phyloP scores from a whole-genome alignment of 2,888 invertebrate genomes.

The Volucella inflata region DNA sequence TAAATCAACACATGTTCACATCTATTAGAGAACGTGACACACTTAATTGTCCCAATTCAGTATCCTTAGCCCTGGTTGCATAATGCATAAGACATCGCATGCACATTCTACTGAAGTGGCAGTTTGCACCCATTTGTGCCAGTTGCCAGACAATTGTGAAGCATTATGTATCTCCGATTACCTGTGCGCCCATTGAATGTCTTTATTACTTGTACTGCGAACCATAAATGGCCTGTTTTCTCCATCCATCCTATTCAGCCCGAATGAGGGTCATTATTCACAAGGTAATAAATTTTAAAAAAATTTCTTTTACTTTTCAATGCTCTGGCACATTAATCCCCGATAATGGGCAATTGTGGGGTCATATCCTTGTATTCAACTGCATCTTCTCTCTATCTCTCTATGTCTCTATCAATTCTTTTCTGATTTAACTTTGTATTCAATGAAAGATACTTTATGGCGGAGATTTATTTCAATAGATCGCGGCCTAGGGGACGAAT shows the following conservation, averaged over 20 bases:
- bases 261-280: conserved; percentile 54
- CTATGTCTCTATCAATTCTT: conserved; percentile 24
- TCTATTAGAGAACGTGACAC: conserved; percentile 53
- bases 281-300: conserved; percentile 69
- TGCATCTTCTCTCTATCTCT: conserved; percentile 1
- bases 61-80: background rate
- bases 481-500: background rate
- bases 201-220: conserved; percentile 74
- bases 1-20: conserved; percentile 47
- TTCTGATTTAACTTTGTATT: conserved; percentile 50
- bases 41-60: conserved; percentile 55
- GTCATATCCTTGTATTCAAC: conserved; percentile 50
- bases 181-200: conserved; percentile 65
- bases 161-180: conserved; percentile 56
- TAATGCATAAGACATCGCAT: conserved; percentile 32
- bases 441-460: conserved; percentile 65
- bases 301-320: conserved; percentile 45
- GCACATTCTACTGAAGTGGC: conserved; percentile 56
- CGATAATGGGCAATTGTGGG: conserved; percentile 74
- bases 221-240: conserved; percentile 63
- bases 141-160: conserved; percentile 47
- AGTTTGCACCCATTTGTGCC: conserved; percentile 44
- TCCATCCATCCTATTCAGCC: conserved; percentile 14
- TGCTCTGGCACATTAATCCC: conserved; percentile 68
- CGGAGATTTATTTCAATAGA: conserved; percentile 69